These are phyloP conservation scores for Whitmania pigra DNA, from an alignment of 1,140 invertebrate genomes.

Conservation along the genomic window DNA sequence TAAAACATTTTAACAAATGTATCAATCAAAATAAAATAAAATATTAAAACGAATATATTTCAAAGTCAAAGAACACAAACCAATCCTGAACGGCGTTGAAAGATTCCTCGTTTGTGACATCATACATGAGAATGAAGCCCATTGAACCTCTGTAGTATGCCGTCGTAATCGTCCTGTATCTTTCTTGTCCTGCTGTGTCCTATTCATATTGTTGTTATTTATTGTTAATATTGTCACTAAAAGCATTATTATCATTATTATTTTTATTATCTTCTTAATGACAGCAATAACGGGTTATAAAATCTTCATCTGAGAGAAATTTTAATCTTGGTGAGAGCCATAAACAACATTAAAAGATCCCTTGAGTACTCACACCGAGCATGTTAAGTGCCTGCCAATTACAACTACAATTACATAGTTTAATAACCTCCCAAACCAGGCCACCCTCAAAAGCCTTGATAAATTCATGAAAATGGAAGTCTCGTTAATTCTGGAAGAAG, in stretches of 20 bases:
- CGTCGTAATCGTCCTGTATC: conserved; percentile 97
- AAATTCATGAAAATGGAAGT: no score
- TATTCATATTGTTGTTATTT: conserved; percentile 37
- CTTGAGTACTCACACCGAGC: no score
- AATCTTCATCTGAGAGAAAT: neutral
- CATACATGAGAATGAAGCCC: conserved; percentile 99
- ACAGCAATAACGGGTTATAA: neutral
- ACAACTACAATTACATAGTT: no score
- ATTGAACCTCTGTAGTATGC: conserved; percentile 99
- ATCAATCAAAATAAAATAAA: no score
- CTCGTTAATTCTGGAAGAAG: no score
- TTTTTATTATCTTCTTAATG: neutral
- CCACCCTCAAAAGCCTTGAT: no score
- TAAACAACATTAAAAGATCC: no score
- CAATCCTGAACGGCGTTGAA: conserved; percentile 99
- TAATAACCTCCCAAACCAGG: no score
- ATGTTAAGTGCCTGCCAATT: no score
- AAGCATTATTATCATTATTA: neutral
- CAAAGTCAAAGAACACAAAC: conserved; percentile 38
- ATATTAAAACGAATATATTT: no score
- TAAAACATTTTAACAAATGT: no score
- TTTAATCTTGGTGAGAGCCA: no score
- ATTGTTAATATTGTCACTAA: neutral
- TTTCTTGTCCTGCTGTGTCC: conserved; percentile 98
- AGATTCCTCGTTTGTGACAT: conserved; percentile 99